Conservation (phyloP, 2,888 invertebrate species). For the Diloba caeruleocephala region DNA sequence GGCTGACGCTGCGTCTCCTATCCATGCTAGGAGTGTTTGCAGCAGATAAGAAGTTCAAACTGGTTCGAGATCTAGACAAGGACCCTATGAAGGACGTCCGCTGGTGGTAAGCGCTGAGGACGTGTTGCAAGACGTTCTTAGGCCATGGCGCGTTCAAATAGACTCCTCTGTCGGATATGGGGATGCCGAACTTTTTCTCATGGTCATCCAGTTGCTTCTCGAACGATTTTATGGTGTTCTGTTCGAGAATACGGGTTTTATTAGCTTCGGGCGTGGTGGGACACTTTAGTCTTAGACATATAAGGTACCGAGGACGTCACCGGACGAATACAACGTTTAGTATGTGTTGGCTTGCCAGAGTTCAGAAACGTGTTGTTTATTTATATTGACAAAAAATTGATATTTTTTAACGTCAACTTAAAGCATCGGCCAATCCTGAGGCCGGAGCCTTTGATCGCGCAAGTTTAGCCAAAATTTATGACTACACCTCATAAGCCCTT, state of each 20-base stretch:
- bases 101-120: constrained; percentile 77
- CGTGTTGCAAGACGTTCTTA: constrained; percentile 80
- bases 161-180: constrained; percentile 71
- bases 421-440: too few species aligned
- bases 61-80: constrained; percentile 88
- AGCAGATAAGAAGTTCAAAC: constrained; percentile 79
- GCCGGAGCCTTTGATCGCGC: too few species aligned
- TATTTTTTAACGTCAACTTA: too few species aligned
- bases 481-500: too few species aligned
- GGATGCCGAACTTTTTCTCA: constrained; percentile 80
- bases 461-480: too few species aligned
- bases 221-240: constrained; percentile 76
- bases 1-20: constrained; percentile 76
- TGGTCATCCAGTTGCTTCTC: constrained; percentile 81
- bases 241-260: constrained; percentile 60
- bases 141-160: constrained; percentile 82
- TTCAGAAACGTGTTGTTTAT: constrained; percentile 5
- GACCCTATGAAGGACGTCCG: constrained; percentile 86
- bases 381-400: too few species aligned
- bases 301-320: constrained; percentile 10
- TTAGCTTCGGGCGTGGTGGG: constrained; percentile 30
- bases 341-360: neutral
- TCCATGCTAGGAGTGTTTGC: constrained; percentile 74
- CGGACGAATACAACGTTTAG: constrained; percentile 4
- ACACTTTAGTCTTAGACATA: too few species aligned